Conservation (phyloP, 2,113 vertebrate species). For the Podocnemis expansa region DNA sequence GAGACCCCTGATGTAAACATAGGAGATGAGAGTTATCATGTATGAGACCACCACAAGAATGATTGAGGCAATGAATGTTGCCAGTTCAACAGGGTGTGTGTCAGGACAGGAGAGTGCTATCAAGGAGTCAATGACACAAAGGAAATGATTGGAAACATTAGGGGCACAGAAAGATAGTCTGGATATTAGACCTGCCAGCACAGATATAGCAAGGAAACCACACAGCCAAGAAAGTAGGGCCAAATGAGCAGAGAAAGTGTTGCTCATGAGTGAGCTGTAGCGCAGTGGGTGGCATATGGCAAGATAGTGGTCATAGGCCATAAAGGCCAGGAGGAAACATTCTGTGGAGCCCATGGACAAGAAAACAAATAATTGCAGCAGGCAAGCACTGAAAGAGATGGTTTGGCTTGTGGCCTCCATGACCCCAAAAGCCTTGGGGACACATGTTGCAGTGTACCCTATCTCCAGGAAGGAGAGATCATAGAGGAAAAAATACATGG, state of each 20-base stretch:
- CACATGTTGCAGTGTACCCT: neutral
- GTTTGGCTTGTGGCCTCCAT: neutral
- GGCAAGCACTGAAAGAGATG: constrained; percentile 20
- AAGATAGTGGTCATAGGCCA: constrained; percentile 27
- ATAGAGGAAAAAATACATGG: neutral
- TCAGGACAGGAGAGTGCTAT: neutral
- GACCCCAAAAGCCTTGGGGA: neutral
- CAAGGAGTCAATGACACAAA: neutral
- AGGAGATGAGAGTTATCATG: neutral
- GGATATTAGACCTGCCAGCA: constrained; percentile 17
- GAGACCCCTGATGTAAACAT: neutral
- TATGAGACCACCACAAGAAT: neutral
- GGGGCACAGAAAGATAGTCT: neutral
- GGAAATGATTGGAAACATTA: neutral
- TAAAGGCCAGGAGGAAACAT: neutral
- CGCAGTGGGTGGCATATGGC: constrained; percentile 30
- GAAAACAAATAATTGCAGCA: constrained; percentile 36
- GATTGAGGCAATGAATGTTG: neutral
- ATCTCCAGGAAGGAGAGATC: neutral
- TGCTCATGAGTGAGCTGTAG: neutral
- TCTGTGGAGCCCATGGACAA: constrained; percentile 47
- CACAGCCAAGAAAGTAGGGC: constrained; percentile 14
- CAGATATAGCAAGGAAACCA: neutral
- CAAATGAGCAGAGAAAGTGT: neutral
- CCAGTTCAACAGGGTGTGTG: neutral